Percentiles rank a stretch among this genome's conserved stretches.
Conservation (phyloP, 2,797 vertebrate genomes). For the Typhlichthys subterraneus region DNA sequence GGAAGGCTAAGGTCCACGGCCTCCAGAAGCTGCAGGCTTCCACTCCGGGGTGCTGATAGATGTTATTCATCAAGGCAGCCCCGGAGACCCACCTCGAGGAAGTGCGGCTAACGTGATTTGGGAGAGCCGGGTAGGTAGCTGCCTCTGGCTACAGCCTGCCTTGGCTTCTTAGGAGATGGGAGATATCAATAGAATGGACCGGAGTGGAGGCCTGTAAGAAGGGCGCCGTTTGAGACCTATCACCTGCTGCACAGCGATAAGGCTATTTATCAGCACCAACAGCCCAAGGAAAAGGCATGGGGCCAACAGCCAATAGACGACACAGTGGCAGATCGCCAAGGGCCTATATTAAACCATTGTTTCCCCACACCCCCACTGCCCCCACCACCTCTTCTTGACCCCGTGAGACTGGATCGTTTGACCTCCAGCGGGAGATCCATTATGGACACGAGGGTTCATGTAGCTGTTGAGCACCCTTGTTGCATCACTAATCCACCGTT, state of each 20-base stretch:
- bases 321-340: slow-evolving; percentile 40
- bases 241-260: slow-evolving; percentile 77
- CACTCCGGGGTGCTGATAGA: slow-evolving; percentile 78
- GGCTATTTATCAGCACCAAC: slow-evolving; percentile 62
- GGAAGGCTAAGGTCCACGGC: slow-evolving; percentile 57
- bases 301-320: slow-evolving; percentile 54
- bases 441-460: slow-evolving; percentile 70
- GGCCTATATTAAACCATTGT: slow-evolving; percentile 51
- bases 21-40: slow-evolving; percentile 60
- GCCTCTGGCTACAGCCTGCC: slow-evolving; percentile 56
- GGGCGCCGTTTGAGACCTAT: slow-evolving; percentile 67
- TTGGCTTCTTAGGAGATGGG: slow-evolving; percentile 68
- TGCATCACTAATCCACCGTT: slow-evolving; percentile 60
- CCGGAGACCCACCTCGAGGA: slow-evolving; percentile 68
- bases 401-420: slow-evolving; percentile 34
- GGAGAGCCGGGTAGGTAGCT: slow-evolving; percentile 63
- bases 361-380: slow-evolving; percentile 53
- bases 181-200: slow-evolving; percentile 73
- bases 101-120: slow-evolving; percentile 75
- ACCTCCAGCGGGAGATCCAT: slow-evolving; percentile 48
- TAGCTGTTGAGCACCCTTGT: slow-evolving; percentile 61
- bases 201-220: slow-evolving; percentile 57
- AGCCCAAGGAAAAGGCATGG: slow-evolving; percentile 50
- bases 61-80: slow-evolving; percentile 73
- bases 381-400: slow-evolving; percentile 27